Evolutionary conservation across 30 jellyfish, hydroid and myxozoan genomes (phyloP), one percentile per base, ranked within the genome.

Genomic region (Turritopsis dohrnii): DNA sequence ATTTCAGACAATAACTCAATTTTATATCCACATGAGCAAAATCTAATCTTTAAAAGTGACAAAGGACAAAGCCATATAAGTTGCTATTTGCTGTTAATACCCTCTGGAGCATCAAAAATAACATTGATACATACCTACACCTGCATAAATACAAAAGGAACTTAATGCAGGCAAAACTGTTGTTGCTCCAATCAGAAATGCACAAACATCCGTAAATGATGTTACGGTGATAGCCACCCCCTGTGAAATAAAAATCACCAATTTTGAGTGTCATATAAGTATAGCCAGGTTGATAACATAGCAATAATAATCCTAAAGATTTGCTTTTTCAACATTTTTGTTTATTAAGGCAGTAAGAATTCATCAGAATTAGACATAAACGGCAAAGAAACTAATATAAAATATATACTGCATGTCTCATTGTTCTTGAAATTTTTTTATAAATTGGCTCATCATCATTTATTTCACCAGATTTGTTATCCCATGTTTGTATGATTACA

Each of bases 131-230:
- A 0, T 23, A 74, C 97, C 96, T 13, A 91, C 31, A 3, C 97
- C 97, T 66, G 97, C 97, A 60, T 76, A 91, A n/a, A 91, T 81
- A 69, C 97, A 91, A 76, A 91, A 91, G 24, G 96, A 91, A n/a
- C 89, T 89, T 53, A 91, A 76, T 0, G 97, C 97, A 28, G 97
- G 97, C 27, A 91, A 86, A 31, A 90, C 97, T 29, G 97, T 91
- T 26, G 97, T 82, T 3, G 97, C 97, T 13, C 97, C 97, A 74
- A 91, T 80, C 83, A 91, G 71, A 71, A 91, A 91, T 0, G 97
- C 97, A 52, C 86, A 85, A n/a, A 87, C 88, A 83, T 91, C 97
- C 13, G 97, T 91, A 88, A 91, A 73, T 52, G 97, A 91, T 13
- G 97, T 91, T 13, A 91, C 93, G 16, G 94, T 82, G 75, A 91